Evolutionary conservation across 2,113 vertebrate species (phyloP).

Genomic region (Otis tarda): DNA sequence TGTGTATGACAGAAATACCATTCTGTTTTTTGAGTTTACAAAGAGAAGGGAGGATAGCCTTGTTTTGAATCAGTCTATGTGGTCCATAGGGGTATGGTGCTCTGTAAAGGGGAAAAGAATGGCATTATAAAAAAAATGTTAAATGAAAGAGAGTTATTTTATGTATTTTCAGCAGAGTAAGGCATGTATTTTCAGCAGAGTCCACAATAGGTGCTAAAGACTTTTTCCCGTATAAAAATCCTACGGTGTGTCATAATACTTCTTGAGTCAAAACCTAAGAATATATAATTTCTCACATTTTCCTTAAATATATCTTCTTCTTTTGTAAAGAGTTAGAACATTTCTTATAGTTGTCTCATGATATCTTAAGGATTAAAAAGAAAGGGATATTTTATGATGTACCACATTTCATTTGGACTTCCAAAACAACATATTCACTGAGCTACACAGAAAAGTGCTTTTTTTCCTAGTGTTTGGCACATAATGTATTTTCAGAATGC

Average conservation of each 20-base stretch:
- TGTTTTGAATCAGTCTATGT: background rate
- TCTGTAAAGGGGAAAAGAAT: background rate
- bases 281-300: background rate
- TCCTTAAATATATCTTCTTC: background rate
- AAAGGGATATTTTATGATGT: background rate
- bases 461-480: background rate
- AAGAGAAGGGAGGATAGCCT: background rate
- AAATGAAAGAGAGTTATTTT: background rate
- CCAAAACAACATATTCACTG: background rate
- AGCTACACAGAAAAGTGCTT: background rate
- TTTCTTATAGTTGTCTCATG: background rate
- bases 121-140: background rate
- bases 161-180: background rate
- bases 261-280: background rate
- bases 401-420: background rate
- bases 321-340: background rate
- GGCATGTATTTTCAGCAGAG: background rate
- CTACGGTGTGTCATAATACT: background rate
- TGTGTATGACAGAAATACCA: background rate
- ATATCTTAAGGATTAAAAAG: background rate
- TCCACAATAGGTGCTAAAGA: background rate
- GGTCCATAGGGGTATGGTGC: background rate
- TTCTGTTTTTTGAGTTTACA: background rate
- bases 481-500: background rate
- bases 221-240: background rate